Conservation (phyloP, 2,113 vertebrate species). For the Oreocharis arfaki region DNA sequence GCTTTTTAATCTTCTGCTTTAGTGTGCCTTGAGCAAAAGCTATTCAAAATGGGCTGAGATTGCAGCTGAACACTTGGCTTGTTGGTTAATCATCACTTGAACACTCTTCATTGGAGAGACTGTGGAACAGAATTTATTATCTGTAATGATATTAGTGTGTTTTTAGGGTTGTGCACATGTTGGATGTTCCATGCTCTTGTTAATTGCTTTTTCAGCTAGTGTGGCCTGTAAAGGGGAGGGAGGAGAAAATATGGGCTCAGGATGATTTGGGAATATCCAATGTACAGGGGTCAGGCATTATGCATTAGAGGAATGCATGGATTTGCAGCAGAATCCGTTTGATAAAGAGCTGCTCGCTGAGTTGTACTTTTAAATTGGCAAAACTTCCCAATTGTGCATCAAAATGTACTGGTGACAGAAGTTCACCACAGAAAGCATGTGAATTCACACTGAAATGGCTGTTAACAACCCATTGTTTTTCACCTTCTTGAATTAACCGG, state of each 20-base stretch:
- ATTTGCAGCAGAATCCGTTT: neutral
- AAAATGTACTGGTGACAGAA: neutral
- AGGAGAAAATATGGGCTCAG: neutral
- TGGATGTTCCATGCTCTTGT: neutral
- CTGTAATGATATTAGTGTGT: neutral
- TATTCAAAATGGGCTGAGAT: neutral
- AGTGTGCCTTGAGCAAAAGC: constrained; percentile 1
- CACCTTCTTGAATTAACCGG: neutral
- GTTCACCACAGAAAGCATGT: neutral
- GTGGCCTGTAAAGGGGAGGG: neutral
- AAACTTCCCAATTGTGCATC: neutral
- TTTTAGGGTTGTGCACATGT: neutral
- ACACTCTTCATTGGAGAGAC: neutral
- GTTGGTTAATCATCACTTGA: constrained; percentile 38
- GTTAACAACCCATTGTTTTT: neutral
- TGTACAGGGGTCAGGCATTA: neutral
- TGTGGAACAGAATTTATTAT: neutral
- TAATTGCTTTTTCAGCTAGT: neutral
- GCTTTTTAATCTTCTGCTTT: neutral
- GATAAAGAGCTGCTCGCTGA: neutral
- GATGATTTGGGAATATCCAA: neutral
- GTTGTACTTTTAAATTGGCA: neutral
- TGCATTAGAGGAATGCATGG: neutral
- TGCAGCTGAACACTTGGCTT: neutral
- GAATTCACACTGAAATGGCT: neutral